A percentile compares a stretch with the other conserved stretches of the same genome.
Conservation (phyloP, 2,113 vertebrate genomes). For the Cheilinus undulatus region DNA sequence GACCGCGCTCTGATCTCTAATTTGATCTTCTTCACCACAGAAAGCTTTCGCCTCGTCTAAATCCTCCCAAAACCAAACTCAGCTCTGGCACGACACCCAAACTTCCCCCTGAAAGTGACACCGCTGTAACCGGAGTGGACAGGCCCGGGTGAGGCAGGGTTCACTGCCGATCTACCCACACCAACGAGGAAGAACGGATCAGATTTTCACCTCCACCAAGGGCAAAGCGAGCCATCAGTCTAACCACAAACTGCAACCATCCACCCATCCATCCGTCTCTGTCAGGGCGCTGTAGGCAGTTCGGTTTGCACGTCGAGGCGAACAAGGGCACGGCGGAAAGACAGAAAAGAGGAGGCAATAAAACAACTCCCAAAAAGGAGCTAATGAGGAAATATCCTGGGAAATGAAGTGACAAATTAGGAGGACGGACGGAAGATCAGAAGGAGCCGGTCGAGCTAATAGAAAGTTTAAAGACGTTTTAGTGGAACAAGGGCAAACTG, state of each 20-base stretch:
- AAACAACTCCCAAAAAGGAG: conserved; percentile 33
- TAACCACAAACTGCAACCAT: conserved; percentile 42
- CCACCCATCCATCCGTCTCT: conserved; percentile 46
- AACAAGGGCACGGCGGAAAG: conserved; percentile 26
- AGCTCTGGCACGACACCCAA: conserved; percentile 2
- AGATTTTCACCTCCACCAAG: conserved; percentile 49
- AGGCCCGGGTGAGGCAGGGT: conserved; percentile 15
- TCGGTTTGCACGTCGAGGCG: not conserved
- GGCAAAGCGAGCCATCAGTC: conserved; percentile 36
- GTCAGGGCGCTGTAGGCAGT: conserved; percentile 7
- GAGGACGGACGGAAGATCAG: conserved; percentile 44
- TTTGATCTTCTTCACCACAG: not conserved
- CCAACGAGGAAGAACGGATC: conserved; percentile 18
- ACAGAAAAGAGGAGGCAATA: conserved; percentile 32
- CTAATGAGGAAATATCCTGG: conserved; percentile 67
- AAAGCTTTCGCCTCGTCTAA: not conserved
- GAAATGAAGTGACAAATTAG: conserved; percentile 69
- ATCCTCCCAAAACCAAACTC: not conserved
- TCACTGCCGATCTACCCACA: conserved; percentile 25
- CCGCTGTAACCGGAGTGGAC: conserved; percentile 43
- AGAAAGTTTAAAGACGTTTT: conserved; percentile 64
- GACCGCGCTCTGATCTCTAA: not conserved
- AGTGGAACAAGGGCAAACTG: conserved; percentile 63
- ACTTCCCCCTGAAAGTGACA: conserved; percentile 52
- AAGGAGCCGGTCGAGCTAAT: conserved; percentile 62